Conservation (phyloP, 2,113 vertebrate species). For the Naja naja region DNA sequence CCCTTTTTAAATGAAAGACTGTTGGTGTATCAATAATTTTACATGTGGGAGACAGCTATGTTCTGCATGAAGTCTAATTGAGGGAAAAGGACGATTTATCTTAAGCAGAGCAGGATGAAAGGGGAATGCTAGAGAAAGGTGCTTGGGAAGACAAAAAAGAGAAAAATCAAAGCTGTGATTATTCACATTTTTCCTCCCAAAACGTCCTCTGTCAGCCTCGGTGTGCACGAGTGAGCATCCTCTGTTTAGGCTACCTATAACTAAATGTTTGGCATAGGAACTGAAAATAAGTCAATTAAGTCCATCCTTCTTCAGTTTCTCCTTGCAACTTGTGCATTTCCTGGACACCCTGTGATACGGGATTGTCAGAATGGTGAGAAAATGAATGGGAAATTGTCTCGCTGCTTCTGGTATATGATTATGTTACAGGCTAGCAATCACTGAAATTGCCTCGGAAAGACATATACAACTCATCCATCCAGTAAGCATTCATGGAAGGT, state of each 20-base stretch:
- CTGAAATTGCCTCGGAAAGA: slow-evolving; percentile 51
- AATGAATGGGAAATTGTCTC: slow-evolving; percentile 52
- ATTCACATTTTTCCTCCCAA: not conserved
- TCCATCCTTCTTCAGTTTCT: slow-evolving; percentile 7
- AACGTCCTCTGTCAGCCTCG: not conserved
- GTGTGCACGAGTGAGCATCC: not conserved
- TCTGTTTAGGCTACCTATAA: slow-evolving; percentile 23
- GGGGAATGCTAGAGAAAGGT: not conserved
- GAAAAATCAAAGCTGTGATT: not conserved
- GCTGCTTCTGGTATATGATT: slow-evolving; percentile 20
- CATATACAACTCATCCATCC: slow-evolving; percentile 36
- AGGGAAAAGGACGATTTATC: not conserved
- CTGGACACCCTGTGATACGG: slow-evolving; percentile 7
- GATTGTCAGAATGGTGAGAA: slow-evolving; percentile 9
- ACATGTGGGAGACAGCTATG: not conserved
- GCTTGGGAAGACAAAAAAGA: not conserved
- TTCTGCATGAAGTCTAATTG: not conserved
- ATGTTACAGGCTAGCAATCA: slow-evolving; percentile 44
- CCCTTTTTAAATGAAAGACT: not conserved
- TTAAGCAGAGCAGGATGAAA: not conserved
- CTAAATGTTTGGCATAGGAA: slow-evolving; percentile 30
- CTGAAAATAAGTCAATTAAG: slow-evolving; percentile 50
- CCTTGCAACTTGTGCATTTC: slow-evolving; percentile 3
- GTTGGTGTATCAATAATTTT: not conserved
- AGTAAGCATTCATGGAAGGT: not conserved